Percentiles rank a stretch among this genome's conserved stretches.
These are phyloP conservation scores for Diploscapter pachys DNA, from an alignment of 1,140 invertebrate genomes.

Conservation along the genomic window DNA sequence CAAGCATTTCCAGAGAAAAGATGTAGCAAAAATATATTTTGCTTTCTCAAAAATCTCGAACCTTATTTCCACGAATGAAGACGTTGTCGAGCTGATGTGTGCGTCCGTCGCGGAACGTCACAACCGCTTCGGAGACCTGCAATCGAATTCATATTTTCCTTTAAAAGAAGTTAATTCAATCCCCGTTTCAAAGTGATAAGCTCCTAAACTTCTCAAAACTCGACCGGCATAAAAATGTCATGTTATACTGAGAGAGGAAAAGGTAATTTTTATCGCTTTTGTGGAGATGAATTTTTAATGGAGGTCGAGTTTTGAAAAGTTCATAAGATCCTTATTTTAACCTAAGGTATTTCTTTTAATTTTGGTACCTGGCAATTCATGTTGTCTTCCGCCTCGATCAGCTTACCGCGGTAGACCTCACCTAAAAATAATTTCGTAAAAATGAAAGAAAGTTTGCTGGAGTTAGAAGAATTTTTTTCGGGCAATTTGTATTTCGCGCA, in stretches of 20 bases:
- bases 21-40: not conserved
- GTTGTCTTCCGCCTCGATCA: constrained; percentile 98
- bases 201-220: no score
- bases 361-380: constrained; percentile 85
- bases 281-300: no score
- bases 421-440: constrained; percentile 62
- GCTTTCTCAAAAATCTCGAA: constrained; percentile 1
- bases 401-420: constrained; percentile 95
- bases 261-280: no score
- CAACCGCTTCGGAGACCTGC: constrained; percentile 70
- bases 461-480: constrained; percentile 1
- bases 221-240: no score
- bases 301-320: no score
- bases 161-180: no score
- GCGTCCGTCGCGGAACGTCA: constrained; percentile 68
- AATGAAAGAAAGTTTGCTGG: not conserved
- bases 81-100: constrained; percentile 83
- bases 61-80: constrained; percentile 86
- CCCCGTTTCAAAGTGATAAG: no score
- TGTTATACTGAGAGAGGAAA: no score
- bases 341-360: no score
- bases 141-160: constrained; percentile 54
- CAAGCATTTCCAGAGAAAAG: not conserved
- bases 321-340: no score
- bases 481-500: not conserved